Percentiles rank a stretch among this genome's conserved stretches.
These are phyloP conservation scores for Cryptoprocta ferox DNA, from an alignment of 2,797 vertebrate genomes.

Conservation along the genomic window DNA sequence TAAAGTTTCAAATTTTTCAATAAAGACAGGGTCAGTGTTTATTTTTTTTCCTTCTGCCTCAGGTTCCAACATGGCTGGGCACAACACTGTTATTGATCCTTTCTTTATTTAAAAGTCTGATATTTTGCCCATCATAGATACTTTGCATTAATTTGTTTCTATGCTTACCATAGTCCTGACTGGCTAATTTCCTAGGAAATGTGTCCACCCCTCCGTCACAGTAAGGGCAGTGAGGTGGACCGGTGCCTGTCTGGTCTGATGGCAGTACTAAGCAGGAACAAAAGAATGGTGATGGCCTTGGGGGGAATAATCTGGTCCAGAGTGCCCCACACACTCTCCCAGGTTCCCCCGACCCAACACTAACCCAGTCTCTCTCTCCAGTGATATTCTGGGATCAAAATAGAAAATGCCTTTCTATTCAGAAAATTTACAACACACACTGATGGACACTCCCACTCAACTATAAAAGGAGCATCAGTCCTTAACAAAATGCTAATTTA, in stretches of 20 bases:
- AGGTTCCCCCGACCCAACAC: background rate
- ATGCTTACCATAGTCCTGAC: background rate
- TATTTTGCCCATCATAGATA: background rate
- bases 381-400: conserved; percentile 30
- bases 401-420: background rate
- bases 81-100: background rate
- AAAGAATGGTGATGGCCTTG: background rate
- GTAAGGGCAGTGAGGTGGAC: conserved; percentile 9
- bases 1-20: conserved; percentile 15
- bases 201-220: background rate
- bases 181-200: conserved; percentile 29
- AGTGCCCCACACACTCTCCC: background rate
- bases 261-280: background rate
- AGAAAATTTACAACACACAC: background rate
- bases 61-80: background rate
- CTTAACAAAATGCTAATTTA: conserved; percentile 36
- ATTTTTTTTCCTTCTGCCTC: conserved; percentile 43
- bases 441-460: background rate
- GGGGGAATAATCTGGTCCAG: background rate
- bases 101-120: conserved; percentile 53
- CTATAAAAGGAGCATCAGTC: background rate
- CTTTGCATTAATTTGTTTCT: conserved; percentile 36
- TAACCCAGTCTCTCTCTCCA: background rate
- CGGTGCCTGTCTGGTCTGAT: background rate
- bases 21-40: background rate